A percentile compares a stretch with the other conserved stretches of the same genome.
Conservation (phyloP, 2,888 invertebrate species). For the Fragum fragum region DNA sequence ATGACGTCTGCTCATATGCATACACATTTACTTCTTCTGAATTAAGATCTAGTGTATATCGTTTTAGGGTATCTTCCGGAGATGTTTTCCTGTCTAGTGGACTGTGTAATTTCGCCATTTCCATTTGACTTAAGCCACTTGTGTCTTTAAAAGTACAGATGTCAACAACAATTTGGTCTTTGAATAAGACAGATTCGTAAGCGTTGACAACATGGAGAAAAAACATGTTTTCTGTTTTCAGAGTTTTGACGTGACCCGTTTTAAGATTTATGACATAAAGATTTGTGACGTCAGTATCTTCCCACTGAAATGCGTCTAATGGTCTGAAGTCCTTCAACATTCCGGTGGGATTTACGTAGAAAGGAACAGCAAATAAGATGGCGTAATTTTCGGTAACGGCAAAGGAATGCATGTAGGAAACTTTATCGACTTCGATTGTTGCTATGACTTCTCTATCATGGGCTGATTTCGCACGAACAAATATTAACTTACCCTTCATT, state of each 20-base stretch:
- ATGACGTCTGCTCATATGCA: conserved; percentile 34
- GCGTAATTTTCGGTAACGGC: conserved; percentile 78
- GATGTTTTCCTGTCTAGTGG: conserved; percentile 45
- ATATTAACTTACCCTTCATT: conserved; percentile 61
- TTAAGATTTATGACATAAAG: conserved; percentile 75
- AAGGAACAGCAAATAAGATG: conserved; percentile 78
- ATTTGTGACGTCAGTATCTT: conserved; percentile 61
- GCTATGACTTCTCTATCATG: conserved; percentile 74
- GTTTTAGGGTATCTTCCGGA: conserved; percentile 41
- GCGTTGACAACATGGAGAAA: conserved; percentile 82
- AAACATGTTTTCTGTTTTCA: conserved; percentile 75
- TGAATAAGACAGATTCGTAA: conserved; percentile 70
- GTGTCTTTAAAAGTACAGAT: conserved; percentile 63
- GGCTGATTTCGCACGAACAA: conserved; percentile 74
- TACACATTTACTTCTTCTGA: conserved; percentile 43
- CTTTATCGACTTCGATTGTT: conserved; percentile 69
- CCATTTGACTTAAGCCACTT: conserved; percentile 59
- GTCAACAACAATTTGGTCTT: conserved; percentile 62
- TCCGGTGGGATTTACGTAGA: conserved; percentile 74
- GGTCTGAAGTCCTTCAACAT: conserved; percentile 72
- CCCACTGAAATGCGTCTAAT: conserved; percentile 76
- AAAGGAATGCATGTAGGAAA: conserved; percentile 84
- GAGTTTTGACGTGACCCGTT: conserved; percentile 64
- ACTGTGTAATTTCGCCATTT: conserved; percentile 53
- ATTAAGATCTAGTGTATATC: conserved; percentile 63